These are phyloP conservation scores for Drosophila ohnishii DNA, from an alignment of 1,140 invertebrate genomes.

Conservation along the genomic window DNA sequence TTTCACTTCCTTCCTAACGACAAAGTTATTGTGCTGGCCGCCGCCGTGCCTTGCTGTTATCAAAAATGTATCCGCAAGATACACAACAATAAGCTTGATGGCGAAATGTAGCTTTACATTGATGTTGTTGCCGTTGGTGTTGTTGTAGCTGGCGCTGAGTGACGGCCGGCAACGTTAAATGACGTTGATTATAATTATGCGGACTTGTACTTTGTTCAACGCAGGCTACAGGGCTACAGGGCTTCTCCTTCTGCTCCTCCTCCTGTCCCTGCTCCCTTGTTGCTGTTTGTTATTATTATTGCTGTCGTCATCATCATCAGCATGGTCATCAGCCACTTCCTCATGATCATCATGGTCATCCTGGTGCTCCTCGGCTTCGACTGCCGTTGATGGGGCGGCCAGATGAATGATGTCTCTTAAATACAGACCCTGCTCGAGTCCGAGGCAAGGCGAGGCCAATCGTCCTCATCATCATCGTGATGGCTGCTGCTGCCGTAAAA, in stretches of 20 bases:
- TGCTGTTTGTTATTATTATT: slow-evolving; percentile 75
- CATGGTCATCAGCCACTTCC: slow-evolving; percentile 25
- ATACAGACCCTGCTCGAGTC: slow-evolving; percentile 63
- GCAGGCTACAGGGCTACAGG: slow-evolving; percentile 44
- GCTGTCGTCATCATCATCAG: slow-evolving; percentile 63
- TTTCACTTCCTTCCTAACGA: slow-evolving; percentile 62
- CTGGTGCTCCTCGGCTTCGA: slow-evolving; percentile 45
- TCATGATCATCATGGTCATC: slow-evolving; percentile 40
- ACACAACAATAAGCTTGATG: slow-evolving; percentile 72
- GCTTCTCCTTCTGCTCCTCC: slow-evolving; percentile 17
- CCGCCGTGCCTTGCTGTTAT: slow-evolving; percentile 43
- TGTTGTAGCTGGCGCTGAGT: slow-evolving; percentile 72
- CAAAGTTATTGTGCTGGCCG: slow-evolving; percentile 69
- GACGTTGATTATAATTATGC: slow-evolving; percentile 82
- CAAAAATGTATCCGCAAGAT: slow-evolving; percentile 78
- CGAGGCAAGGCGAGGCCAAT: slow-evolving; percentile 58
- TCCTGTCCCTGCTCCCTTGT: slow-evolving; percentile 24
- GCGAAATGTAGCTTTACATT: slow-evolving; percentile 62
- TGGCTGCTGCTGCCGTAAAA: slow-evolving; percentile 70
- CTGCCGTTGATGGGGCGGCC: slow-evolving; percentile 75
- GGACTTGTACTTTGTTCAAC: slow-evolving; percentile 78
- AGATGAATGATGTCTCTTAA: slow-evolving; percentile 81
- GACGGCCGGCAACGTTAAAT: slow-evolving; percentile 80
- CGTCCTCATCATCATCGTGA: slow-evolving; percentile 58
- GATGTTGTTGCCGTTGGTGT: slow-evolving; percentile 34